Conservation (phyloP, 2,888 invertebrate species). For the Pristionchus arcanus region DNA sequence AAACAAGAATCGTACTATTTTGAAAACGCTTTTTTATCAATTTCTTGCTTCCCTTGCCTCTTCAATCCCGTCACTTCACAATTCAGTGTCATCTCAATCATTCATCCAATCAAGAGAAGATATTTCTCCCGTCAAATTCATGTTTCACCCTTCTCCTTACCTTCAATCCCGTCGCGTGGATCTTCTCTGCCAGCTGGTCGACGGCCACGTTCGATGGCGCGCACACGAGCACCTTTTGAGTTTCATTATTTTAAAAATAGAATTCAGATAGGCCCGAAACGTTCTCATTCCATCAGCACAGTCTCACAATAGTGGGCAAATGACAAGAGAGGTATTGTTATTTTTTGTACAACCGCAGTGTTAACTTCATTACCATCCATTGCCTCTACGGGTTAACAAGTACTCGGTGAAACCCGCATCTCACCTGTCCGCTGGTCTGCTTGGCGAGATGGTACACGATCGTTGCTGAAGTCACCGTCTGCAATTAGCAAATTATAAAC, state of each 20-base stretch:
- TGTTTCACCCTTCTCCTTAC: slow-evolving; percentile 69
- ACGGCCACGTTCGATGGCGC: slow-evolving; percentile 99
- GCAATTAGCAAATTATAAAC: background rate
- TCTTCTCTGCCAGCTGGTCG: slow-evolving; percentile 98
- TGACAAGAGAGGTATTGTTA: too few relatives aligned
- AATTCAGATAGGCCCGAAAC: background rate
- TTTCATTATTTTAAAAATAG: background rate
- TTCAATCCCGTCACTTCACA: too few relatives aligned
- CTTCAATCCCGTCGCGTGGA: slow-evolving; percentile 96
- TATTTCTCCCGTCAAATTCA: background rate
- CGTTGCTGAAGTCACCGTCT: slow-evolving; percentile 99
- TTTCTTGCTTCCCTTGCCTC: too few relatives aligned
- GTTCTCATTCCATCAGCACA: background rate
- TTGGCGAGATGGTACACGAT: slow-evolving; percentile 98
- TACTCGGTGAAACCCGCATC: too few relatives aligned
- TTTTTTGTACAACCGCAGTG: too few relatives aligned
- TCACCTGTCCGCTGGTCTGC: slow-evolving; percentile 83
- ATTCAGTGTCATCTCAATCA: background rate
- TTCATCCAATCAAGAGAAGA: background rate
- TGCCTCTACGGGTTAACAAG: too few relatives aligned
- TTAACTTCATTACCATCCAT: too few relatives aligned
- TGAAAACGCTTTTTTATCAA: too few relatives aligned
- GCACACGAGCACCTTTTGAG: slow-evolving; percentile 89
- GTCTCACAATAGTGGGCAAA: too few relatives aligned
- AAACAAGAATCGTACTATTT: too few relatives aligned